phyloP scores from a whole-genome alignment of 2,113 vertebrate species.

The Pelusios castaneus region DNA sequence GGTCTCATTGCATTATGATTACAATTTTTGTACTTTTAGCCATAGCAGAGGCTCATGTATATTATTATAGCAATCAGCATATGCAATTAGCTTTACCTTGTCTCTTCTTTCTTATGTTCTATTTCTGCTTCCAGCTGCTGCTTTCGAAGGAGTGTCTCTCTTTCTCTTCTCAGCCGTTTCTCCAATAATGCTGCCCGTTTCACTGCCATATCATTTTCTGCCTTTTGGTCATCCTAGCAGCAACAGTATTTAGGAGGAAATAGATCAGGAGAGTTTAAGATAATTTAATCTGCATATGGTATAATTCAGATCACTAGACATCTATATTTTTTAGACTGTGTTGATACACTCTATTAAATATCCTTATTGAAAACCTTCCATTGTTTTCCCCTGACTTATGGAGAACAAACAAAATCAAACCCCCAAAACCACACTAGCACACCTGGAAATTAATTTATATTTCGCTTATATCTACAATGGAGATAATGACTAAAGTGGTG shows the following conservation, averaged over 20 bases:
- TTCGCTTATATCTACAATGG: background rate
- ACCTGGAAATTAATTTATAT: background rate
- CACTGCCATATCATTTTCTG: constrained; percentile 93
- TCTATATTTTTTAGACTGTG: background rate
- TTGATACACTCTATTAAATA: background rate
- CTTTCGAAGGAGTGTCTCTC: constrained; percentile 90
- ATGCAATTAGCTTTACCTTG: constrained; percentile 80
- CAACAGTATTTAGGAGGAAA: constrained; percentile 44
- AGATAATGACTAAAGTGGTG: background rate
- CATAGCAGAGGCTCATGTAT: background rate
- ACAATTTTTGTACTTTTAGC: background rate
- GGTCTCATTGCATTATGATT: background rate
- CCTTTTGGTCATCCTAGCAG: constrained; percentile 91
- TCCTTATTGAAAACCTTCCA: background rate
- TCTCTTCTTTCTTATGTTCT: constrained; percentile 95
- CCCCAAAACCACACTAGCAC: background rate
- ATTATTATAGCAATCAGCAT: background rate
- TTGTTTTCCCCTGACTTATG: background rate
- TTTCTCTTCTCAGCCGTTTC: constrained; percentile 92
- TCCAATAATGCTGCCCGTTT: constrained; percentile 94
- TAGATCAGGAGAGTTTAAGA: background rate
- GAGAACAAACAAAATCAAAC: background rate
- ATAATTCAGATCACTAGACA: background rate
- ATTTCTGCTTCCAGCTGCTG: constrained; percentile 91
- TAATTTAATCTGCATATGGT: background rate